Evolutionary conservation across 2,113 vertebrate genomes (phyloP).

Genomic region (Hemiprocne comata): DNA sequence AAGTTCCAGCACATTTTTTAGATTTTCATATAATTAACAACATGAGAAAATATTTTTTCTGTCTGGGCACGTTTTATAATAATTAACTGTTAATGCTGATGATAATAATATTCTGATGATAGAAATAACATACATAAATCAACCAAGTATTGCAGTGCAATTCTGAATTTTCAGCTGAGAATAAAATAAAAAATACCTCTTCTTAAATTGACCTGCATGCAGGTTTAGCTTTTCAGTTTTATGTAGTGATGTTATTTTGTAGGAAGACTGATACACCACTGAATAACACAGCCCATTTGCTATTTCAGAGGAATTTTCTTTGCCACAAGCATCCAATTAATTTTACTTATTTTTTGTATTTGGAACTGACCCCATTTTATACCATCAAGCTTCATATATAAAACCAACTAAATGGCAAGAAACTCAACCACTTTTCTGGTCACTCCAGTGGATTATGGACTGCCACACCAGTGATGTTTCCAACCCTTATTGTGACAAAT

Average conservation of each 20-base stretch:
- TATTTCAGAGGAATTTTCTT: neutral
- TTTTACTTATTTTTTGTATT: neutral
- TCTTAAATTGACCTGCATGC: neutral
- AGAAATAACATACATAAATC: neutral
- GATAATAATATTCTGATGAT: neutral
- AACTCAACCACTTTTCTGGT: neutral
- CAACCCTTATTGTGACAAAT: slow-evolving; percentile 55
- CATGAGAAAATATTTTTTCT: neutral
- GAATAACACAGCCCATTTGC: neutral
- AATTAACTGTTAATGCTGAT: neutral
- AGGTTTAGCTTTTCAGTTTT: neutral
- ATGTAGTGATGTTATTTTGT: neutral
- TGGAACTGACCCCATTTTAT: neutral
- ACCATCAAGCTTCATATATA: neutral
- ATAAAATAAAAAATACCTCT: neutral
- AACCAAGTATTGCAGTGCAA: neutral
- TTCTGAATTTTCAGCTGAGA: neutral
- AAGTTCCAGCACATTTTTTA: neutral
- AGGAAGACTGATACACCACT: neutral
- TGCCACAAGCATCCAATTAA: neutral
- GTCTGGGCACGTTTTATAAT: neutral
- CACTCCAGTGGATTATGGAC: neutral
- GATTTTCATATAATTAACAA: neutral
- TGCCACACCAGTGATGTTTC: neutral
- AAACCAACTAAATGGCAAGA: neutral